A percentile compares a stretch with the other conserved stretches of the same genome.
phyloP scores from a whole-genome alignment of 2,888 invertebrate genomes.

The Drosophila atripex region DNA sequence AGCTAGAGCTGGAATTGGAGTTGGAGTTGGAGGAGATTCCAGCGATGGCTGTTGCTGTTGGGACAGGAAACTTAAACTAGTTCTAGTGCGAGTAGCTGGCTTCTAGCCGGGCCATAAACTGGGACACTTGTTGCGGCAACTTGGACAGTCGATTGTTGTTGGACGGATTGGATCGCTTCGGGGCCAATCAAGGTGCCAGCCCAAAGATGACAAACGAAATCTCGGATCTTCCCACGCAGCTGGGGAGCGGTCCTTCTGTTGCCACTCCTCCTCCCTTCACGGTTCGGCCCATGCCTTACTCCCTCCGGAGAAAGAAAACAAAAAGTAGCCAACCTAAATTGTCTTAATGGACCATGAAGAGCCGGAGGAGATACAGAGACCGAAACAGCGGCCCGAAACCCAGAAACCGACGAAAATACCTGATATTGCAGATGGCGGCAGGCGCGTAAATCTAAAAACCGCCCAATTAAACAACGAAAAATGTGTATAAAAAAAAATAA shows the following conservation, averaged over 20 bases:
- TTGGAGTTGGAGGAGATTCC: conserved; percentile 35
- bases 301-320: conserved; percentile 15
- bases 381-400: conserved; percentile 14
- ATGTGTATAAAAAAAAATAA: conserved; percentile 38
- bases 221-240: conserved; percentile 69
- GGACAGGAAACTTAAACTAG: conserved; percentile 79
- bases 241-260: conserved; percentile 2
- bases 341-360: conserved; percentile 79
- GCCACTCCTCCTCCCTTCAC: not conserved
- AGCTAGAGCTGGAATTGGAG: conserved; percentile 1
- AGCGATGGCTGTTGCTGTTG: conserved; percentile 37
- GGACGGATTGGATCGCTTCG: conserved; percentile 48
- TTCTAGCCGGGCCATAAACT: conserved; percentile 59
- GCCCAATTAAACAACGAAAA: conserved; percentile 65
- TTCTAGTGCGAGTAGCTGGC: conserved; percentile 61
- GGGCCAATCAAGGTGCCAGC: conserved; percentile 59
- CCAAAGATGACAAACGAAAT: conserved; percentile 56
- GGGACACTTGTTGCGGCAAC: conserved; percentile 77
- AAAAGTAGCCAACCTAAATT: conserved; percentile 65
- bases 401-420: conserved; percentile 16
- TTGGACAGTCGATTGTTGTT: conserved; percentile 40
- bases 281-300: conserved; percentile 3
- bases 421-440: conserved; percentile 47
- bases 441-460: conserved; percentile 67
- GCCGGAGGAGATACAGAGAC: conserved; percentile 30